Base-by-base conservation (phyloP, 1,140 invertebrate genomes). In the Hormaphis cornu region DNA sequence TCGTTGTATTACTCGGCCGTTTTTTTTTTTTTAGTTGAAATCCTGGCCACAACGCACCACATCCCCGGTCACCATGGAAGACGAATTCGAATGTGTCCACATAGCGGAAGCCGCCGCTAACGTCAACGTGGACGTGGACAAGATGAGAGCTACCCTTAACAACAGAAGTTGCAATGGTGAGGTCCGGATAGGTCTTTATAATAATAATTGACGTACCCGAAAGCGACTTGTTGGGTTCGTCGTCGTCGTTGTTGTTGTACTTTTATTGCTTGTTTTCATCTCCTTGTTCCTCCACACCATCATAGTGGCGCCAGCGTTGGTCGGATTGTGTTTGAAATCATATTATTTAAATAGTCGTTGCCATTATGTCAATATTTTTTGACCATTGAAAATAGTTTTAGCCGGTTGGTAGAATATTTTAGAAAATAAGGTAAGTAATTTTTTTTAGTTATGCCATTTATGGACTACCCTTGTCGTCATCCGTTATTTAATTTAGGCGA, bases 141-240 rank as follows among this genome's bases (percentile, higher is more conserved):
- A 66, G 18, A 66, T 66, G 8, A 66, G 44, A 14, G 42, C 12
- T 18, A 66, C 61, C 3, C 42, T 66, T 10, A 66, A 66, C 18
- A 66, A 66, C 6, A 66, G 61, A 26, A 50, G 61, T 66, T 66
- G 61, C 18, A 66, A 48, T 22, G 44, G 61, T 66, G 28, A 66
- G 44, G 20, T 14, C 7, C 18, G 4, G 7, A 33, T 20, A 40
- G 4, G 18, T 16, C 2, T 42, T 16, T 61, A 22, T 3, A 7
- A 1, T n/a, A 14, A 24, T 42, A 42, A 42, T 59, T 24, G 24
- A 40, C 10, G 30, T 20, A 28, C 18, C 22, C 7, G 10, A 54
- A 3, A 0, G 12, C n/a, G n/a, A 40, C 14, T 40, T 40, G 14
- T 40, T 40, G 7, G 37, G 7, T 40, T 14, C 14, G 7, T 14